Conservation (phyloP, 2,888 invertebrate species). For the Megalurothrips usitatus region DNA sequence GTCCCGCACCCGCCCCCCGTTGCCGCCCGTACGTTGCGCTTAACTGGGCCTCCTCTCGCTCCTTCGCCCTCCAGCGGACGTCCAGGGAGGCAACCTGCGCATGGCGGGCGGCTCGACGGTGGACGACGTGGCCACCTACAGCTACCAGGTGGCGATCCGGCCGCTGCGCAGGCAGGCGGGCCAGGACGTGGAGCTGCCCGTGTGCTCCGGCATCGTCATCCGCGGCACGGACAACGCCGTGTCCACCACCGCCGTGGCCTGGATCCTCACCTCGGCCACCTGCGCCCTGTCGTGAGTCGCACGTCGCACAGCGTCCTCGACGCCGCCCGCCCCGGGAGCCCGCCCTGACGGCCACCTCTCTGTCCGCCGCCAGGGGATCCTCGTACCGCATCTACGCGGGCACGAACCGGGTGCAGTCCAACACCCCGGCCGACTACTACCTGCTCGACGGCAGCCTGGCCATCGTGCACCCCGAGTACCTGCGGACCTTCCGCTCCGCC, state of each 20-base stretch:
- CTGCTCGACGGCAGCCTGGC: background rate
- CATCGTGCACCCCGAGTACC: background rate
- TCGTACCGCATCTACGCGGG: background rate
- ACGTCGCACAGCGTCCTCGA: background rate
- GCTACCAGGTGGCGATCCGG: constrained; percentile 2
- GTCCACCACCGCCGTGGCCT: background rate
- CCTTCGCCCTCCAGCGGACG: too few relatives aligned
- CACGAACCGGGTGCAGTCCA: background rate
- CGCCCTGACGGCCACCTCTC: background rate
- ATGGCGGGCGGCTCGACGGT: background rate
- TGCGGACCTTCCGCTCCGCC: background rate
- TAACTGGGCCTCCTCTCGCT: too few relatives aligned
- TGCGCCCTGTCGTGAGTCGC: background rate
- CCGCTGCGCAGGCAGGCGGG: background rate
- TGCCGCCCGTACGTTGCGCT: too few relatives aligned
- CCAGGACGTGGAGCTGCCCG: background rate
- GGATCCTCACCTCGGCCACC: background rate
- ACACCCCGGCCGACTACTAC: background rate
- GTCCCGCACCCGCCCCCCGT: too few relatives aligned
- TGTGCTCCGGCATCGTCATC: constrained; percentile 8
- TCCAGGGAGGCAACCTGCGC: background rate
- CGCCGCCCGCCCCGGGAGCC: too few relatives aligned
- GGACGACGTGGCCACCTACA: background rate
- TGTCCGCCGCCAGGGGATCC: background rate
- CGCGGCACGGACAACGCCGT: background rate